These are phyloP conservation scores for Polymixis lichenea DNA, from an alignment of 2,888 invertebrate species.

Conservation along the genomic window DNA sequence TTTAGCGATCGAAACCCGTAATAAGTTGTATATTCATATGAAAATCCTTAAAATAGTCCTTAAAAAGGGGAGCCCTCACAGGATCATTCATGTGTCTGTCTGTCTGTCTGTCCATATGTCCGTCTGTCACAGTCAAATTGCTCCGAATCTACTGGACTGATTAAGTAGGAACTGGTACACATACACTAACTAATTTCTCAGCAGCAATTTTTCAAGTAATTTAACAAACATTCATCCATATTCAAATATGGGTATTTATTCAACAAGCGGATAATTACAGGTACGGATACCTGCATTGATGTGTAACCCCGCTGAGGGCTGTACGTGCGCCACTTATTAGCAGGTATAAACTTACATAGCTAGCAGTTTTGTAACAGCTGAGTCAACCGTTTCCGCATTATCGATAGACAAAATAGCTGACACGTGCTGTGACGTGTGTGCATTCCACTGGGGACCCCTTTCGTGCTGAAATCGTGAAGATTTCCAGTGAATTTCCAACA, in stretches of 20 bases:
- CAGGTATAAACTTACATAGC: not conserved
- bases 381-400: not conserved
- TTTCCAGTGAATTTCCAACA: not conserved
- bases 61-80: too few relatives aligned
- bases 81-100: too few relatives aligned
- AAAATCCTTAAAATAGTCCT: too few relatives aligned
- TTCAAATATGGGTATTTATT: not conserved
- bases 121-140: too few relatives aligned
- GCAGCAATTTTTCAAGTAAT: too few relatives aligned
- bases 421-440: constrained; percentile 3
- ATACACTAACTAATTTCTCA: too few relatives aligned
- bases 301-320: not conserved
- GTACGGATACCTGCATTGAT: not conserved
- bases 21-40: too few relatives aligned
- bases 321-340: not conserved
- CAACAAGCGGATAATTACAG: too few relatives aligned
- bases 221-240: not conserved
- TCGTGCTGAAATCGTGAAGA: not conserved
- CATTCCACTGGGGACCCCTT: not conserved
- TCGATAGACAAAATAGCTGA: not conserved
- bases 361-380: not conserved
- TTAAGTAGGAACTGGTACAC: too few relatives aligned
- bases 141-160: too few relatives aligned
- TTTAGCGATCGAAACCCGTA: too few relatives aligned
- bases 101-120: too few relatives aligned